These are phyloP conservation scores for Hermodice carunculata DNA, from an alignment of 2,888 invertebrate species.

Conservation along the genomic window DNA sequence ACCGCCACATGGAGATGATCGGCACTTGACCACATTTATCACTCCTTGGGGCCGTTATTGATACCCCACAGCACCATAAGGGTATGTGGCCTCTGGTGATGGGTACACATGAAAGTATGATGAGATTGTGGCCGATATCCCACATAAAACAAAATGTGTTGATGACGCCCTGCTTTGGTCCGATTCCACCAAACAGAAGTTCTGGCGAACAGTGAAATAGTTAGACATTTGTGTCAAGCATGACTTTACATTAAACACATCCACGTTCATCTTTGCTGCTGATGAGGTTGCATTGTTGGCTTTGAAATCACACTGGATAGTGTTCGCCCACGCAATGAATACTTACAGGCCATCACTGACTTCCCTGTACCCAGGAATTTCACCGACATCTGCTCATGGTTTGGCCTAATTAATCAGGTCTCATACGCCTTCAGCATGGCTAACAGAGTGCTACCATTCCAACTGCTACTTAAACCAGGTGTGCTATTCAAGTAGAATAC, in stretches of 20 bases:
- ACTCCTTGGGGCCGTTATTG: constrained; percentile 44
- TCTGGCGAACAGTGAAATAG: constrained; percentile 41
- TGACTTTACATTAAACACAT: constrained; percentile 47
- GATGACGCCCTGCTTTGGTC: constrained; percentile 43
- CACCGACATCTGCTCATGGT: constrained; percentile 47
- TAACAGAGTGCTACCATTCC: constrained; percentile 42
- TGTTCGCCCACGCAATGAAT: constrained; percentile 40
- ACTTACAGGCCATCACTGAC: constrained; percentile 38
- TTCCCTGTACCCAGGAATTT: constrained; percentile 42
- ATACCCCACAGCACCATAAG: constrained; percentile 33
- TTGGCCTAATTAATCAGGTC: constrained; percentile 47
- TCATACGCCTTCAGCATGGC: constrained; percentile 47
- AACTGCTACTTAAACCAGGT: constrained; percentile 42
- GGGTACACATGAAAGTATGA: constrained; percentile 28
- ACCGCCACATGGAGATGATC: too few relatives aligned
- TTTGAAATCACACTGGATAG: constrained; percentile 42
- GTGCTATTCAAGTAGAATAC: constrained; percentile 34
- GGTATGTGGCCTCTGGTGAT: constrained; percentile 31
- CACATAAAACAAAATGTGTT: constrained; percentile 48
- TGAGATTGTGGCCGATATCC: constrained; percentile 47
- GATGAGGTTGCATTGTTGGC: constrained; percentile 45
- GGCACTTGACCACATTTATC: constrained; percentile 37
- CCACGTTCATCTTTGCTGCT: constrained; percentile 44
- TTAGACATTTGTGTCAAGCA: constrained; percentile 31
- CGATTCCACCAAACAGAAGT: constrained; percentile 38